Percentiles rank a stretch among this genome's conserved stretches.
These are phyloP conservation scores for Hirtodrosophila confusa DNA, from an alignment of 2,888 invertebrate species.

Conservation along the genomic window DNA sequence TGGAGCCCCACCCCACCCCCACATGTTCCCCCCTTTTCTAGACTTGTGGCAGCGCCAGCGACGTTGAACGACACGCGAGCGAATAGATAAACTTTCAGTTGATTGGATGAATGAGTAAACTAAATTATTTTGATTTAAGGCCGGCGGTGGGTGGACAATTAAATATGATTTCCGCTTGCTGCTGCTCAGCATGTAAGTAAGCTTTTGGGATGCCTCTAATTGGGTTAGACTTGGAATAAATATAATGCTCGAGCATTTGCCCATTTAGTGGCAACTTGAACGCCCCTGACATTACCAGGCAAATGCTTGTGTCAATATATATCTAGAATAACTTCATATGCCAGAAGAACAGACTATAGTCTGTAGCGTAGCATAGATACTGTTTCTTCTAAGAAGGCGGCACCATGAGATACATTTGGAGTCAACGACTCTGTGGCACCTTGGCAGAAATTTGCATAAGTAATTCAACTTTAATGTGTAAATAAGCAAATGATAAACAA, in stretches of 20 bases:
- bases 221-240: slow-evolving; percentile 38
- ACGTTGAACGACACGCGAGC: slow-evolving; percentile 52
- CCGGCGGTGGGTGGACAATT: slow-evolving; percentile 78
- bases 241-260: slow-evolving; percentile 5
- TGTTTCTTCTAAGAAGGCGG: neutral
- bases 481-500: slow-evolving; percentile 25
- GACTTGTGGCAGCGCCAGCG: slow-evolving; percentile 11
- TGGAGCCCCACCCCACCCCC: slow-evolving; percentile 1
- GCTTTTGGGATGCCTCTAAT: slow-evolving; percentile 39
- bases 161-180: slow-evolving; percentile 73
- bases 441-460: slow-evolving; percentile 47
- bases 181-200: slow-evolving; percentile 36
- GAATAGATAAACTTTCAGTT: slow-evolving; percentile 60
- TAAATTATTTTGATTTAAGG: slow-evolving; percentile 78
- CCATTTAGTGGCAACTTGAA: slow-evolving; percentile 20
- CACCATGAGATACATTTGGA: slow-evolving; percentile 1
- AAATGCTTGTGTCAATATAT: slow-evolving; percentile 12
- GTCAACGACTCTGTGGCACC: slow-evolving; percentile 52
- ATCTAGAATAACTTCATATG: slow-evolving; percentile 2
- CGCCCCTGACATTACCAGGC: slow-evolving; percentile 57
- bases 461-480: slow-evolving; percentile 27
- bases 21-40: neutral
- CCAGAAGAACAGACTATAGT: slow-evolving; percentile 4
- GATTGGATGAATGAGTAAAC: slow-evolving; percentile 77
- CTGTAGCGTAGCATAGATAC: neutral